phyloP scores from a whole-genome alignment of 30 jellyfish, hydroid and myxozoan species.

The Clytia hemisphaerica region DNA sequence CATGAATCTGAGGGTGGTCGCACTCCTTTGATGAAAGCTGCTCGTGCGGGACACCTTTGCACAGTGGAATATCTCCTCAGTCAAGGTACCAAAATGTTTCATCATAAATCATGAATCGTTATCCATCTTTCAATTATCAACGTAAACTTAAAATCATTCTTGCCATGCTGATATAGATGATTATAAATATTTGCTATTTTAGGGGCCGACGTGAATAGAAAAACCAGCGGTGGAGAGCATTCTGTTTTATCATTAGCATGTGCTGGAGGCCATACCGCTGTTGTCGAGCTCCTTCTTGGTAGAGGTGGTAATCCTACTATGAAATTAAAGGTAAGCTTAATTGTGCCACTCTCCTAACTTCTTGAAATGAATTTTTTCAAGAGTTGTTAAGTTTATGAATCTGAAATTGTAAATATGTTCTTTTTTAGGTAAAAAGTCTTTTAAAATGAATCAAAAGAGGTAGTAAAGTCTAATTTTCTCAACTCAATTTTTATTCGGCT shows the following conservation, averaged over 20 bases:
- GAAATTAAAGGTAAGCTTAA: conserved; percentile 55
- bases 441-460: not conserved
- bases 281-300: conserved; percentile 74
- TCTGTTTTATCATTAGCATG: conserved; percentile 89
- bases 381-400: not conserved
- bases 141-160: not conserved
- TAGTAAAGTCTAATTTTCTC: too few species aligned
- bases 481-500: not conserved
- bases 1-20: conserved; percentile 97
- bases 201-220: conserved; percentile 51
- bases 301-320: conserved; percentile 82
- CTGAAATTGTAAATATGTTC: not conserved
- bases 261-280: conserved; percentile 94
- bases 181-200: not conserved
- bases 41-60: conserved; percentile 90
- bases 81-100: conserved; percentile 42
- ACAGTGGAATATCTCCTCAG: conserved; percentile 76
- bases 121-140: not conserved
- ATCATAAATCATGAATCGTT: not conserved
- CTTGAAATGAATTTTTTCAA: not conserved
- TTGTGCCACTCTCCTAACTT: too few species aligned
- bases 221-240: conserved; percentile 69
- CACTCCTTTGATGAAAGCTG: conserved; percentile 96
- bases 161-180: not conserved
- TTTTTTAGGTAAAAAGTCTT: too few species aligned